These are phyloP conservation scores for Octonoba sinensis DNA, from an alignment of 2,888 invertebrate species.

Conservation along the genomic window DNA sequence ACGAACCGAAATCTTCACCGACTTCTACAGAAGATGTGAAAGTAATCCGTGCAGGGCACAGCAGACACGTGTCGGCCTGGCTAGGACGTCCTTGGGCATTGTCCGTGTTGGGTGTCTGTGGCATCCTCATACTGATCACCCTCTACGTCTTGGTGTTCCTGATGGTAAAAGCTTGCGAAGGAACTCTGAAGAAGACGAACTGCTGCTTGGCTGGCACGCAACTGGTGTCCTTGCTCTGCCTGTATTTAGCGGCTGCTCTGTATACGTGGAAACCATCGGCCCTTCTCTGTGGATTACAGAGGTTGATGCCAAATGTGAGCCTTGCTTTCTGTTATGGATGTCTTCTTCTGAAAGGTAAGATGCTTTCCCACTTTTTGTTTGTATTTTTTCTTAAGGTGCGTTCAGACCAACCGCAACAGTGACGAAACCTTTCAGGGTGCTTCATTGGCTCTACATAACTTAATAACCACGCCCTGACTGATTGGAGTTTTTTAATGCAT, in stretches of 20 bases:
- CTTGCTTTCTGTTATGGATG: slow-evolving; percentile 70
- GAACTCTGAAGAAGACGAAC: slow-evolving; percentile 56
- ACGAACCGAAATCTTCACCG: background rate
- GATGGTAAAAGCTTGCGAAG: slow-evolving; percentile 66
- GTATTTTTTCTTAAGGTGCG: too few species aligned
- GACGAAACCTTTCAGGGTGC: too few species aligned
- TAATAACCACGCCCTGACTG: too few species aligned
- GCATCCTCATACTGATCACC: slow-evolving; percentile 58
- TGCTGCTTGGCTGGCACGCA: slow-evolving; percentile 57
- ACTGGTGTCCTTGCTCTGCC: slow-evolving; percentile 57
- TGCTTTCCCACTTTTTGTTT: too few species aligned
- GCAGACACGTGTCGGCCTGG: slow-evolving; percentile 47
- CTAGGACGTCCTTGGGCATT: slow-evolving; percentile 63
- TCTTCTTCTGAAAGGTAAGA: slow-evolving; percentile 69
- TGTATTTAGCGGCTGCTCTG: slow-evolving; percentile 61
- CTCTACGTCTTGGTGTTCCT: slow-evolving; percentile 66
- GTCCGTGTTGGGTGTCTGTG: slow-evolving; percentile 53
- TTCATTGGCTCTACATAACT: too few species aligned
- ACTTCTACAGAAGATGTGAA: slow-evolving; percentile 15
- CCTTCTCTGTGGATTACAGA: slow-evolving; percentile 44
- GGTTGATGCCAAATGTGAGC: slow-evolving; percentile 66
- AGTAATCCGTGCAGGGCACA: background rate
- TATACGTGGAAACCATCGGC: slow-evolving; percentile 55
- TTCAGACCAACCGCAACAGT: too few species aligned
- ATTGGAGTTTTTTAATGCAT: too few species aligned